phyloP scores from a whole-genome alignment of 2,113 vertebrate species.

The Tympanuchus pallidicinctus region DNA sequence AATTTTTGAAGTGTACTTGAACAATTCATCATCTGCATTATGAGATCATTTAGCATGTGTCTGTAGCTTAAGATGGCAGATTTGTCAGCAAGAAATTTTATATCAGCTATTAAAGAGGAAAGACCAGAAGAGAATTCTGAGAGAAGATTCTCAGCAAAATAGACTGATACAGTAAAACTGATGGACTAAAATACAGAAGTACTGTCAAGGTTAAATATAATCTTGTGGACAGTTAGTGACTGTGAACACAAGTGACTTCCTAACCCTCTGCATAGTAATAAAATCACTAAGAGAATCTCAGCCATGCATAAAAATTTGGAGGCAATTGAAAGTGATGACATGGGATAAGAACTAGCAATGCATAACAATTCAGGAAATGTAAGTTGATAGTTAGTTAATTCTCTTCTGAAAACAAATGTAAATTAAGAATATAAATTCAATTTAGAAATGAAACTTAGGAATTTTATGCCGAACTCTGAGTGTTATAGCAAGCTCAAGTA shows the following conservation, averaged over 20 bases:
- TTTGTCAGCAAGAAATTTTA: not conserved
- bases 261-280: not conserved
- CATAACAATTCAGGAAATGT: not conserved
- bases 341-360: not conserved
- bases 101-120: not conserved
- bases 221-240: not conserved
- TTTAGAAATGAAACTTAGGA: not conserved
- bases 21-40: not conserved
- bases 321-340: not conserved
- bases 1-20: not conserved
- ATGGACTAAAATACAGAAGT: not conserved
- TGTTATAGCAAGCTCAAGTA: fast-evolving
- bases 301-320: not conserved
- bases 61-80: not conserved
- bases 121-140: not conserved
- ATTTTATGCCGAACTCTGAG: not conserved
- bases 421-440: not conserved
- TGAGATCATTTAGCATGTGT: not conserved
- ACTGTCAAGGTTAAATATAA: not conserved
- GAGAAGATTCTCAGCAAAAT: not conserved
- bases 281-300: not conserved
- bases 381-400: not conserved
- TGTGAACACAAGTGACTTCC: not conserved
- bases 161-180: not conserved
- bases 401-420: not conserved